Evolutionary conservation across 2,888 invertebrate species (phyloP).

Genomic region (Phania funesta): DNA sequence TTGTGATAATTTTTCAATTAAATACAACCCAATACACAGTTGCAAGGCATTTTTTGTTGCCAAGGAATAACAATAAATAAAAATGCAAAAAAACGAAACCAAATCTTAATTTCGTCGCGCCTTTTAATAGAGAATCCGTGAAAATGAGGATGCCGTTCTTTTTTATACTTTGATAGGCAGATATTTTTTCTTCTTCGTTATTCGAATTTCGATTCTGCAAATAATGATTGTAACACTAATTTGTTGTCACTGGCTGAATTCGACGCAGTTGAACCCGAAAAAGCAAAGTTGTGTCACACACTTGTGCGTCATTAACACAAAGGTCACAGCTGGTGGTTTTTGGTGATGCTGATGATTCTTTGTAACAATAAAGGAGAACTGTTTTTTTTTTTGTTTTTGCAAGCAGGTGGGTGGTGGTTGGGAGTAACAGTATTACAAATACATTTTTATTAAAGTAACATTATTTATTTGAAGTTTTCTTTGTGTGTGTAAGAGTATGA

Average conservation of each 20-base stretch:
- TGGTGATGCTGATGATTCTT: conserved; percentile 35
- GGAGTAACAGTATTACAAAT: not conserved
- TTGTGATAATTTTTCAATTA: conserved; percentile 80
- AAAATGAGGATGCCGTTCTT: conserved; percentile 39
- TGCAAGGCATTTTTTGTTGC: conserved; percentile 16
- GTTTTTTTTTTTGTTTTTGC: not conserved
- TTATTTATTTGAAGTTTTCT: not conserved
- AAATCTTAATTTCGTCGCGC: conserved; percentile 67
- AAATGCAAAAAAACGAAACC: conserved; percentile 34
- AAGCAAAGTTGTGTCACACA: conserved; percentile 75
- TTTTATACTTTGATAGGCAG: not conserved
- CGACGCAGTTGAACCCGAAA: conserved; percentile 25
- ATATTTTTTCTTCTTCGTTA: not conserved
- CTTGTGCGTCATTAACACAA: conserved; percentile 77
- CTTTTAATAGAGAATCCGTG: conserved; percentile 59
- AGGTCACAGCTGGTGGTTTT: conserved; percentile 68
- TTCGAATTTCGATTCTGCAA: conserved; percentile 24
- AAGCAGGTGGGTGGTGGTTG: conserved; percentile 47
- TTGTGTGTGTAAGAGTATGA: not conserved
- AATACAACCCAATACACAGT: conserved; percentile 70
- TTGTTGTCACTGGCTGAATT: conserved; percentile 40
- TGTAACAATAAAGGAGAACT: conserved; percentile 11
- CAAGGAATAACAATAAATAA: conserved; percentile 39
- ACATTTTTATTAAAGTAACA: not conserved
- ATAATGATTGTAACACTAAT: conserved; percentile 60